phyloP scores from a whole-genome alignment of 2,797 vertebrate species.

The Rhabdomys pumilio region DNA sequence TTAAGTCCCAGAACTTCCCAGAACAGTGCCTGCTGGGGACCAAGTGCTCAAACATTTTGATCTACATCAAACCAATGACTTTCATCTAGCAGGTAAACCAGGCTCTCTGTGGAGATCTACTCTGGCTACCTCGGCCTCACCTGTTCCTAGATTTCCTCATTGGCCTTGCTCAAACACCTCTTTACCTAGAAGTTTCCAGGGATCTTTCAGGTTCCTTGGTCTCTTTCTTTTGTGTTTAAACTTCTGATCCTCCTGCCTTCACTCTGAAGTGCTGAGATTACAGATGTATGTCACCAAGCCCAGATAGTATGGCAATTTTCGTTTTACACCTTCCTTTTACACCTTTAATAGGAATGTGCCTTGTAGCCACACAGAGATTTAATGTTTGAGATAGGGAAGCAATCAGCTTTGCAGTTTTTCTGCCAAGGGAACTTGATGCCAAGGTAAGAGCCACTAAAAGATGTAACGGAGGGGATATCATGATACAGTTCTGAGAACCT shows the following conservation, averaged over 20 bases:
- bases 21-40: background rate
- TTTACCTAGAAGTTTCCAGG: conserved; percentile 2
- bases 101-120: background rate
- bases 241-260: background rate
- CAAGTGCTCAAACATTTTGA: background rate
- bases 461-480: background rate
- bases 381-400: background rate
- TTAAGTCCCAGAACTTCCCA: background rate
- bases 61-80: background rate
- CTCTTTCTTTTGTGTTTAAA: conserved; percentile 14
- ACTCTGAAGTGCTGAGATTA: background rate
- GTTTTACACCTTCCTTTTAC: background rate
- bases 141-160: background rate
- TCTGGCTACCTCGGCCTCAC: background rate
- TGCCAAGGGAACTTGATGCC: background rate
- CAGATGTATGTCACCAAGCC: background rate
- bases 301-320: background rate
- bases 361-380: background rate
- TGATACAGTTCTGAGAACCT: background rate
- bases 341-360: background rate
- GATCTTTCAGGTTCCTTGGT: background rate
- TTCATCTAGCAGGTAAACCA: background rate
- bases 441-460: background rate
- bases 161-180: background rate
- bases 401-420: conserved; percentile 5